phyloP scores from a whole-genome alignment of 1,140 invertebrate genomes.

The Pararge aegeria region DNA sequence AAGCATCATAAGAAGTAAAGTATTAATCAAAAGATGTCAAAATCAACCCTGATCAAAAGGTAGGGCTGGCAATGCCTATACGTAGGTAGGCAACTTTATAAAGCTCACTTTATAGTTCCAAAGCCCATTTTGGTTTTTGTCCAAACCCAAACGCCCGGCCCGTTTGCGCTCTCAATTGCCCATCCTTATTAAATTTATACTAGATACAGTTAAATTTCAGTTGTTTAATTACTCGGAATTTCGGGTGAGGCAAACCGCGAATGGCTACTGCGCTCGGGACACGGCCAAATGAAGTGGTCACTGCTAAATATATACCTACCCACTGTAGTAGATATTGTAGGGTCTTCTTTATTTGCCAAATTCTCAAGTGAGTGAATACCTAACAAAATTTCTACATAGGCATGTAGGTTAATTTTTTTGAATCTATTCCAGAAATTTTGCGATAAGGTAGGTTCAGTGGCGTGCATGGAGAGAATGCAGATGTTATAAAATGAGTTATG shows the following conservation, averaged over 20 bases:
- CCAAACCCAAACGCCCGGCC: constrained; percentile 62
- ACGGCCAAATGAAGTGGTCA: constrained; percentile 30
- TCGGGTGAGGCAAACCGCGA: constrained; percentile 49
- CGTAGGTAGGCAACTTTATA: neutral
- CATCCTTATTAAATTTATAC: constrained; percentile 76
- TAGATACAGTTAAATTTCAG: constrained; percentile 71
- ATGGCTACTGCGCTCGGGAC: constrained; percentile 22
- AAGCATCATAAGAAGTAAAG: no score
- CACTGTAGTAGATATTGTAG: neutral
- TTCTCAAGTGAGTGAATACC: no score
- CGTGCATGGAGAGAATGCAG: no score
- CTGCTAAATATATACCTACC: constrained; percentile 1
- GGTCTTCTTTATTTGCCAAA: no score
- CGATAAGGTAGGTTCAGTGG: no score
- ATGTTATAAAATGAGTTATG: no score
- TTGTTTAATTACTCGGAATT: constrained; percentile 72
- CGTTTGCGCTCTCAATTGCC: constrained; percentile 64
- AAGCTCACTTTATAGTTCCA: constrained; percentile 11
- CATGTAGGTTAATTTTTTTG: no score
- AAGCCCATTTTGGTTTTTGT: constrained; percentile 62
- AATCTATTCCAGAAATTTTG: no score
- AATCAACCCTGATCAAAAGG: no score
- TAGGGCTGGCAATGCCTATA: neutral
- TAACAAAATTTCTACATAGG: no score
- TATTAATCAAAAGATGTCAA: no score